Percentiles rank a stretch among this genome's conserved stretches.
Conservation (phyloP, 2,888 invertebrate species). For the Brenthis ino region DNA sequence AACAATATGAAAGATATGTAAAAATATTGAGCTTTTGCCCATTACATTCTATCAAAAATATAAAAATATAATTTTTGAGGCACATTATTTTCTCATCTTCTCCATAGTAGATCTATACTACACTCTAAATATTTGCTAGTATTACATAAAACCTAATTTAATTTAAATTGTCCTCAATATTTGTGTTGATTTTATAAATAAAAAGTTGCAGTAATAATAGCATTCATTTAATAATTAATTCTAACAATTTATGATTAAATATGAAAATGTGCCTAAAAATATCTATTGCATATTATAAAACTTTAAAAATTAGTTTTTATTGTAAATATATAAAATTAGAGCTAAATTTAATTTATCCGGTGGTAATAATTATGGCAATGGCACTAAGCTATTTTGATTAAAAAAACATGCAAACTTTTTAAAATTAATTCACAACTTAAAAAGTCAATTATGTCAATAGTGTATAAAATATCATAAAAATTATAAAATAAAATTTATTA, state of each 20-base stretch:
- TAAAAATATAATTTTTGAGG: slow-evolving; percentile 15
- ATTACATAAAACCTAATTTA: not conserved
- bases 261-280: not conserved
- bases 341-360: slow-evolving; percentile 20
- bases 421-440: slow-evolving; percentile 14
- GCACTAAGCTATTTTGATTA: slow-evolving; percentile 14
- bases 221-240: no score
- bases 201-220: no score
- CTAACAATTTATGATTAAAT: no score
- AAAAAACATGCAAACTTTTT: slow-evolving; percentile 7
- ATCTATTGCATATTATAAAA: not conserved
- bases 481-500: slow-evolving; percentile 25
- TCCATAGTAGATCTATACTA: no score
- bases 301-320: no score
- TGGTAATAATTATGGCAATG: slow-evolving; percentile 32
- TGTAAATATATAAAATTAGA: slow-evolving; percentile 14
- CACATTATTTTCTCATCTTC: slow-evolving; percentile 16
- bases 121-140: no score
- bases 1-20: slow-evolving; percentile 14
- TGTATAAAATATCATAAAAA: slow-evolving; percentile 21
- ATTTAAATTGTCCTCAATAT: not conserved
- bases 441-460: slow-evolving; percentile 14
- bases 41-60: slow-evolving; percentile 6
- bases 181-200: not conserved
- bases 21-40: slow-evolving; percentile 24